Base-by-base conservation (phyloP, 2,113 vertebrate genomes). In the Catharus bicknelli region DNA sequence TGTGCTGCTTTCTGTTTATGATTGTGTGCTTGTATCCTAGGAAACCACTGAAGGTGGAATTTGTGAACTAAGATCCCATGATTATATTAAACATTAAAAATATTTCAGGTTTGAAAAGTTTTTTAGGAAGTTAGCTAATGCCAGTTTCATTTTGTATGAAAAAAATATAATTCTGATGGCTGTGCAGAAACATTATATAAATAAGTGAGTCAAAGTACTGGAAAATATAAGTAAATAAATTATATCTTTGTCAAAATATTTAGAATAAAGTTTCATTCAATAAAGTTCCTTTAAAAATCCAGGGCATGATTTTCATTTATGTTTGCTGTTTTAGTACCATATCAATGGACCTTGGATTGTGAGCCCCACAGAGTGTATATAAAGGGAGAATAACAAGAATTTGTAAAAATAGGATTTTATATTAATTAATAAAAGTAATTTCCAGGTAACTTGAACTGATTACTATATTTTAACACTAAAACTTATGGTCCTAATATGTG, bases 11-110 rank as follows among this genome's bases (percentile, higher is more conserved):
- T 94, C 69, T 88, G n/a, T 88, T 94, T 90, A 40, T 78, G 25
- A n/a, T 61, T 77, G 17, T 81, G 16, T 86, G n/a, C 70, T 86
- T 48, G 95, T 93, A 94, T 90, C 90, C 92, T 87, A 92, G 90
- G 94, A 95, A 94, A 96, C 80, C 50, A 84, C 6, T 43, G 32
- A 81, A 76, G 42, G 55, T 79, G 54, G 47, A 69, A 76, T 83
- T 87, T 89, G 58, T 69, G 70, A 94, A 77, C 40, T 32, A 22
- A 83, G 64, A 78, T 27, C 30, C 90, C 36, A 40, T 32, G 38
- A 21, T 54, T 86, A 15, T 20, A 70, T 63, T 70, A 83, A 92
- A 83, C 40, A 45, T 88, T 63, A n/a, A 53, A 84, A 93, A 78
- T 0, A 68, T 82, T 79, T 78, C 58, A 30, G 29, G 66, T 83